These are phyloP conservation scores for Drosophila neonasuta DNA, from an alignment of 2,888 invertebrate genomes.

Conservation along the genomic window DNA sequence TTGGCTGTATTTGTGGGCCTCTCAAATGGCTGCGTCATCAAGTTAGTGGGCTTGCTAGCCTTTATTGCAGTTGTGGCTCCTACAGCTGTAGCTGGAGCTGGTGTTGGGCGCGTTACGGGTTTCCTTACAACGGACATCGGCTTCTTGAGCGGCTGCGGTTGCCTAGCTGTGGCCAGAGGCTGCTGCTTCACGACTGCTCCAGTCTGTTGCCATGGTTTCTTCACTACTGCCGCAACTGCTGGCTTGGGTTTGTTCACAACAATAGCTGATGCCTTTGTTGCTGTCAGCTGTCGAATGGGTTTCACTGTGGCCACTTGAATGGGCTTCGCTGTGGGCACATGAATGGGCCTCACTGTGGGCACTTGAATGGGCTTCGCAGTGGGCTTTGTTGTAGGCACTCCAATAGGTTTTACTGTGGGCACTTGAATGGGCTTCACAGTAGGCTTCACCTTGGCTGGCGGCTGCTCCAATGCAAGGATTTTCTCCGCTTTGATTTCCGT, in stretches of 20 bases:
- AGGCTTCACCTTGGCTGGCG: background rate
- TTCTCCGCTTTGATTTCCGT: background rate
- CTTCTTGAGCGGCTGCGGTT: background rate
- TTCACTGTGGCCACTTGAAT: background rate
- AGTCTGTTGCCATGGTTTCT: slow-evolving; percentile 1
- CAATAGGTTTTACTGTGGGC: background rate
- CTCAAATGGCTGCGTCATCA: slow-evolving; percentile 40
- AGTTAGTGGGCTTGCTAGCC: background rate
- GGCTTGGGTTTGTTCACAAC: background rate
- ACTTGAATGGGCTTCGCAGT: background rate
- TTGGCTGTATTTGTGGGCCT: slow-evolving; percentile 7
- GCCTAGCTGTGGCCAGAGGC: background rate
- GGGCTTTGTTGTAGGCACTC: no score
- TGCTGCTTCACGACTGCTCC: no score
- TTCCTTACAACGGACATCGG: background rate
- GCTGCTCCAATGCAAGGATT: background rate
- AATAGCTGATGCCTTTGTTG: background rate
- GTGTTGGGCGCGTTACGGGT: background rate
- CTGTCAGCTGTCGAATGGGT: background rate
- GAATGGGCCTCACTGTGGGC: background rate
- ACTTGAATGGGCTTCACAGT: background rate
- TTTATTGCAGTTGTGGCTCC: no score
- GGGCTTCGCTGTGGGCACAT: background rate
- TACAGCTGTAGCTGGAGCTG: background rate
- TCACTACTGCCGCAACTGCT: background rate